Percentiles rank a stretch among this genome's conserved stretches.
These are phyloP conservation scores for Drosophila ustulata DNA, from an alignment of 2,888 invertebrate genomes.

Conservation along the genomic window DNA sequence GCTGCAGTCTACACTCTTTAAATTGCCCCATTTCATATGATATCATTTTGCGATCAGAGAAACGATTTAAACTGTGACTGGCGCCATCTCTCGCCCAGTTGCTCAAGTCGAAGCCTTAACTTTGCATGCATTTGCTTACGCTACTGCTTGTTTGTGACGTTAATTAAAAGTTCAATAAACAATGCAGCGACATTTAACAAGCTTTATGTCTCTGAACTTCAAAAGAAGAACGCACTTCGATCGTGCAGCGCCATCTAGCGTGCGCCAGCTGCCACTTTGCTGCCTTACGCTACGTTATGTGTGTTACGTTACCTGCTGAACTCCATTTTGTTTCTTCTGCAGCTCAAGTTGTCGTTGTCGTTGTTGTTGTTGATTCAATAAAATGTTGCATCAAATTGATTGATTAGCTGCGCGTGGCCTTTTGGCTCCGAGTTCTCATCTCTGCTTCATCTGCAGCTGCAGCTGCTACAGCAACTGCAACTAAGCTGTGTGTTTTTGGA, in stretches of 20 bases:
- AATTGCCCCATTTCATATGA: too few species aligned
- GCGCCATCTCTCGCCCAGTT: too few species aligned
- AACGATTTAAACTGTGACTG: too few species aligned
- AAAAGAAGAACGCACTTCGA: too few species aligned
- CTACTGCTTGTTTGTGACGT: too few species aligned
- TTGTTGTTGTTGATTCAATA: conserved; percentile 56
- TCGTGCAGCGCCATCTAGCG: background rate
- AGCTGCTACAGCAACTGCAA: conserved; percentile 13
- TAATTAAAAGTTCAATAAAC: too few species aligned
- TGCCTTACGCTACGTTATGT: background rate
- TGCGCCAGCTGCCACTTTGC: background rate
- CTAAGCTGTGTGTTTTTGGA: conserved; percentile 51
- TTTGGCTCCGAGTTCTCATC: conserved; percentile 1
- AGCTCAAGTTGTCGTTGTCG: background rate
- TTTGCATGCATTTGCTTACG: too few species aligned
- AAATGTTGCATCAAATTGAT: conserved; percentile 65
- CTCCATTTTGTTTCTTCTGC: background rate
- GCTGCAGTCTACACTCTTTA: too few species aligned
- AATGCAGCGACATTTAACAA: too few species aligned
- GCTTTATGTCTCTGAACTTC: too few species aligned
- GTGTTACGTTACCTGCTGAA: background rate
- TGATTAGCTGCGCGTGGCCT: conserved; percentile 60
- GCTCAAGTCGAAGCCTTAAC: too few species aligned
- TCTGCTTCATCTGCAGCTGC: background rate
- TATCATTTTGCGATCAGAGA: too few species aligned